Conservation (phyloP, 2,113 vertebrate genomes). For the Megaleporinus macrocephalus region DNA sequence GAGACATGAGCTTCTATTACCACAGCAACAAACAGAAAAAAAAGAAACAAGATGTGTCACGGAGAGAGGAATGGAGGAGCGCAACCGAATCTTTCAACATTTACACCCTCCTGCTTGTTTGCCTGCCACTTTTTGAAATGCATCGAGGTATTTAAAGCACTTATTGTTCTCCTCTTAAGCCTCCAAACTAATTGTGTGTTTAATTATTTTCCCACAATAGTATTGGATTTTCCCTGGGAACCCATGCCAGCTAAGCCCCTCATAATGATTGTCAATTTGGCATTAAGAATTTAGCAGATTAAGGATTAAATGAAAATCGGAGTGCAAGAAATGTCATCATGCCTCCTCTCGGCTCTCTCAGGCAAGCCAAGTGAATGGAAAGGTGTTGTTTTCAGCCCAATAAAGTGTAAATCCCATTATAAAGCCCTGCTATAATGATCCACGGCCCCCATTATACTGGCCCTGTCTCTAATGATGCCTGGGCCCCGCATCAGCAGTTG, state of each 20-base stretch:
- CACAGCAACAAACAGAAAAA: not conserved
- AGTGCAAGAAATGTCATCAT: conserved; percentile 47
- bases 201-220: conserved; percentile 63
- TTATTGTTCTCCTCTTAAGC: conserved; percentile 57
- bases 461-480: conserved; percentile 46
- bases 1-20: not conserved
- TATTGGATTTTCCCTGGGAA: conserved; percentile 57
- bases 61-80: not conserved
- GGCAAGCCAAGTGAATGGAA: conserved; percentile 21
- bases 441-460: conserved; percentile 38
- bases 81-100: conserved; percentile 8
- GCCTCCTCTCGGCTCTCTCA: conserved; percentile 25
- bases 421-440: conserved; percentile 33
- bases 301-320: conserved; percentile 57
- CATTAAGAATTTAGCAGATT: conserved; percentile 67
- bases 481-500: conserved; percentile 40
- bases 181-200: conserved; percentile 66
- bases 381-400: conserved; percentile 40
- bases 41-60: no score
- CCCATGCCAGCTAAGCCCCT: conserved; percentile 57
- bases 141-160: conserved; percentile 60
- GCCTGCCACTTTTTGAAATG: conserved; percentile 51
- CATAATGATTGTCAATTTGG: conserved; percentile 67
- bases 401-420: conserved; percentile 46
- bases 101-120: conserved; percentile 17